Evolutionary conservation across 2,888 invertebrate genomes (phyloP).

Genomic region (Monochamus alternatus): DNA sequence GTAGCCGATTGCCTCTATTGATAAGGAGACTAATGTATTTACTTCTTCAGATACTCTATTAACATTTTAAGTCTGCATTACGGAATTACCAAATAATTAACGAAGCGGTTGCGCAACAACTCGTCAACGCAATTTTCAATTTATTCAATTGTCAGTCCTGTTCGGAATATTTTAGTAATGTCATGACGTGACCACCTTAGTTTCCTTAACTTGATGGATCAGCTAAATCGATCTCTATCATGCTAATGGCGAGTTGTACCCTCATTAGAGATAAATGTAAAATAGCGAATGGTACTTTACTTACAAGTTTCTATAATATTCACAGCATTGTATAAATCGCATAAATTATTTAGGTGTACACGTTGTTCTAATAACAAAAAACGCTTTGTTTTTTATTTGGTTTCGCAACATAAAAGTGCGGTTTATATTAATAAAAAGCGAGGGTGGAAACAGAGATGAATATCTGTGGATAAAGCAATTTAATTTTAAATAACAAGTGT

Average conservation of each 20-base stretch:
- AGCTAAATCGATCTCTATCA: constrained; percentile 56
- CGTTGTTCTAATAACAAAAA: constrained; percentile 7
- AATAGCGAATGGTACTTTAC: constrained; percentile 45
- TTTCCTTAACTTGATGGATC: constrained; percentile 50
- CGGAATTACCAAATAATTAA: constrained; percentile 47
- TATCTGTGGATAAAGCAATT: constrained; percentile 59
- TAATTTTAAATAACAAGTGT: constrained; percentile 73
- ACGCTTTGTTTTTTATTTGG: constrained; percentile 26
- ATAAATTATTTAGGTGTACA: neutral
- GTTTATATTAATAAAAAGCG: constrained; percentile 49
- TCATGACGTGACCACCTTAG: constrained; percentile 53
- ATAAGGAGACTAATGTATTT: constrained; percentile 58
- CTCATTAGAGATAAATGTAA: constrained; percentile 64
- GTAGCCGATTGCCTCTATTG: constrained; percentile 63
- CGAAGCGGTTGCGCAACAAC: constrained; percentile 8
- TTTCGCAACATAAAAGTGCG: constrained; percentile 29
- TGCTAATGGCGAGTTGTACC: constrained; percentile 57
- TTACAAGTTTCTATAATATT: constrained; percentile 4
- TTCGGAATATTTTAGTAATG: constrained; percentile 36
- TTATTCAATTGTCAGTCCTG: constrained; percentile 14
- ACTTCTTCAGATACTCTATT: constrained; percentile 48
- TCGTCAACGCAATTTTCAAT: constrained; percentile 19
- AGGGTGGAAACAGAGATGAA: constrained; percentile 51
- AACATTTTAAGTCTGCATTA: constrained; percentile 40
- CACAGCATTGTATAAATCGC: neutral